Evolutionary conservation across 2,888 invertebrate species (phyloP).

Genomic region (Limnephilus rhombicus): DNA sequence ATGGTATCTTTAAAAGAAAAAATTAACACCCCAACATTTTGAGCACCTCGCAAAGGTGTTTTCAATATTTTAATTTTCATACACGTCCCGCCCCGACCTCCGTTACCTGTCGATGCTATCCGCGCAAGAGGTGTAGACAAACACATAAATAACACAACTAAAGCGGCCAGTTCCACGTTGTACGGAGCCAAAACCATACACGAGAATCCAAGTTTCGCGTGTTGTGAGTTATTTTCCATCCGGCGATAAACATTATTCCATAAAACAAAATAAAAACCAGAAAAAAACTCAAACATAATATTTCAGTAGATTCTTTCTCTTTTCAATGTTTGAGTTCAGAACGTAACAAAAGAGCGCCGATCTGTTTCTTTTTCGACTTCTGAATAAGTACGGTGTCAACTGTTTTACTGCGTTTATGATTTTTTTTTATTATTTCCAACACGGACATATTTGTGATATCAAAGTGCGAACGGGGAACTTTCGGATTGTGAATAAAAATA

Average conservation of each 20-base stretch:
- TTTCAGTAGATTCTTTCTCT: slow-evolving; percentile 31
- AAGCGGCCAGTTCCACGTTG: slow-evolving; percentile 22
- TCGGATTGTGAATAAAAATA: slow-evolving; percentile 29
- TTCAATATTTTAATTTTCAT: not conserved
- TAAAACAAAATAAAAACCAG: slow-evolving; percentile 15
- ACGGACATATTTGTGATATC: slow-evolving; percentile 22
- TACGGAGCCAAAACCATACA: slow-evolving; percentile 14
- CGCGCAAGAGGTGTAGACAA: slow-evolving; percentile 55
- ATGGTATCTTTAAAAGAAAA: not conserved
- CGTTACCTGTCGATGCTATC: slow-evolving; percentile 20
- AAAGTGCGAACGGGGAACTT: slow-evolving; percentile 35
- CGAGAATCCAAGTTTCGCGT: slow-evolving; percentile 41
- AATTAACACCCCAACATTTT: not conserved
- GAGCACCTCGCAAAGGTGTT: not conserved
- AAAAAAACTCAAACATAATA: not conserved
- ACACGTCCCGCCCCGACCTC: slow-evolving; percentile 4
- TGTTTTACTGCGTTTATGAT: slow-evolving; percentile 22
- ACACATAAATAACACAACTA: slow-evolving; percentile 56
- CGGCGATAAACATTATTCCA: slow-evolving; percentile 32
- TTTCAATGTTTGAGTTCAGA: not conserved
- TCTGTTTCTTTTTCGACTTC: slow-evolving; percentile 19
- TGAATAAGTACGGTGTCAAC: slow-evolving; percentile 26
- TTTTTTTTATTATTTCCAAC: slow-evolving; percentile 39
- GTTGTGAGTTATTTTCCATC: slow-evolving; percentile 10
- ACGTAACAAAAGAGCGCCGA: slow-evolving; percentile 25